These are phyloP conservation scores for Anseranas semipalmata DNA, from an alignment of 2,113 vertebrate species.

Conservation along the genomic window DNA sequence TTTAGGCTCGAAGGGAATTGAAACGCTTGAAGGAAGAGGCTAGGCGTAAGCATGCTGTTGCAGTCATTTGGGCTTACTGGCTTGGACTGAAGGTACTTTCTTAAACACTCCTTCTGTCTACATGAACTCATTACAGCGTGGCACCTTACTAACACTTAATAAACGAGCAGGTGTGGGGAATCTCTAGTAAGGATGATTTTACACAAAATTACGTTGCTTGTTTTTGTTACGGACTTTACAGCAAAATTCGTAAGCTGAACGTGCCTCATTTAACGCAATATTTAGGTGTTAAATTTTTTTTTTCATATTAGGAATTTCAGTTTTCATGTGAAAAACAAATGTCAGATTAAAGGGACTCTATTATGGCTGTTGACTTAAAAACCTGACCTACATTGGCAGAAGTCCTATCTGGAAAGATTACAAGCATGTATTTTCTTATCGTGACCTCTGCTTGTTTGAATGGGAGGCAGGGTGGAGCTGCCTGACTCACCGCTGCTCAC, in stretches of 20 bases:
- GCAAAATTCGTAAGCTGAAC: not conserved
- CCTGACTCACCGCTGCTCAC: not conserved
- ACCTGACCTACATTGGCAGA: not conserved
- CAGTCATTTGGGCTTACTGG: constrained; percentile 99
- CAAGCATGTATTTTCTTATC: constrained; percentile 35
- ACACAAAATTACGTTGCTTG: not conserved
- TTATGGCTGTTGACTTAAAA: not conserved
- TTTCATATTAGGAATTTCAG: not conserved
- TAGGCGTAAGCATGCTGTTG: constrained; percentile 97
- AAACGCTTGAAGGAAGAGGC: constrained; percentile 97
- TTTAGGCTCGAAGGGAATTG: constrained; percentile 98
- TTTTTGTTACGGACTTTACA: not conserved
- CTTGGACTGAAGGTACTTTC: constrained; percentile 97
- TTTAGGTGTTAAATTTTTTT: not conserved
- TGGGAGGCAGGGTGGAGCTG: not conserved
- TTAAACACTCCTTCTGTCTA: constrained; percentile 59
- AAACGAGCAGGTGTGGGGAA: not conserved
- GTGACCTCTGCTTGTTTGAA: not conserved
- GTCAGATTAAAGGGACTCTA: not conserved
- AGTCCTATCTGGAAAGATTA: not conserved
- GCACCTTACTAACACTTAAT: constrained; percentile 70
- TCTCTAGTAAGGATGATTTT: constrained; percentile 7
- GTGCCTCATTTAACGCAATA: not conserved
- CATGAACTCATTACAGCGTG: constrained; percentile 28
- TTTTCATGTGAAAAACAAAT: not conserved